Evolutionary conservation across 2,888 invertebrate species (phyloP).

Genomic region (Cecidostiba fungosa): DNA sequence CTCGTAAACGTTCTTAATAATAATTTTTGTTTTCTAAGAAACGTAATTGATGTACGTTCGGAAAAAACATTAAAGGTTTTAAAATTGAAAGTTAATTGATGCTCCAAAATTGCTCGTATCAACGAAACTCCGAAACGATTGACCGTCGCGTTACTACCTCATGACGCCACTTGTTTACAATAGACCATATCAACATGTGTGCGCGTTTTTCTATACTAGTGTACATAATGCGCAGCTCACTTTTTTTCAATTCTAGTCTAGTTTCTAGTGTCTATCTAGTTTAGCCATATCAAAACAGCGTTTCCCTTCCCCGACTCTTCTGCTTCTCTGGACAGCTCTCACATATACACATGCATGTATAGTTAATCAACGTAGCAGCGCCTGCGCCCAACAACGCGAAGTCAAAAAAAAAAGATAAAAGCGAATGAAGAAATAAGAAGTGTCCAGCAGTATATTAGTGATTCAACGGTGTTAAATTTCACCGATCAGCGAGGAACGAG

Average conservation of each 20-base stretch:
- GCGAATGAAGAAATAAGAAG: background rate
- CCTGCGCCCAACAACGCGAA: background rate
- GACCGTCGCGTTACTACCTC: background rate
- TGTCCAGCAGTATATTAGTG: background rate
- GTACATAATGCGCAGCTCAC: background rate
- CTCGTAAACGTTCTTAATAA: too few relatives aligned
- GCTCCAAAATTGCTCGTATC: background rate
- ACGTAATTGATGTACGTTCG: too few relatives aligned
- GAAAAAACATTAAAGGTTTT: too few relatives aligned
- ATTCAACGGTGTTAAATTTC: background rate
- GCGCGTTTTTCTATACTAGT: background rate
- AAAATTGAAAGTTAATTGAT: background rate
- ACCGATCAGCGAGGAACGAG: background rate
- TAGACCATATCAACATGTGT: background rate
- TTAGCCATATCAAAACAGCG: background rate
- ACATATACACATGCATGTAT: background rate
- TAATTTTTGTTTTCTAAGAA: too few relatives aligned
- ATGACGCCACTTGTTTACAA: conserved; percentile 16
- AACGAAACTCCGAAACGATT: background rate
- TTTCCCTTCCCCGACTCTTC: background rate
- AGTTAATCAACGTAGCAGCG: conserved; percentile 1
- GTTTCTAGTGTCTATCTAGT: background rate
- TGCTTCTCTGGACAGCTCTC: background rate
- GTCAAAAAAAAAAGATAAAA: background rate
- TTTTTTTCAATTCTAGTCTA: background rate